Percentiles rank a stretch among this genome's conserved stretches.
phyloP scores from a whole-genome alignment of 2,797 vertebrate species.

The Zenarchopterus dispar region DNA sequence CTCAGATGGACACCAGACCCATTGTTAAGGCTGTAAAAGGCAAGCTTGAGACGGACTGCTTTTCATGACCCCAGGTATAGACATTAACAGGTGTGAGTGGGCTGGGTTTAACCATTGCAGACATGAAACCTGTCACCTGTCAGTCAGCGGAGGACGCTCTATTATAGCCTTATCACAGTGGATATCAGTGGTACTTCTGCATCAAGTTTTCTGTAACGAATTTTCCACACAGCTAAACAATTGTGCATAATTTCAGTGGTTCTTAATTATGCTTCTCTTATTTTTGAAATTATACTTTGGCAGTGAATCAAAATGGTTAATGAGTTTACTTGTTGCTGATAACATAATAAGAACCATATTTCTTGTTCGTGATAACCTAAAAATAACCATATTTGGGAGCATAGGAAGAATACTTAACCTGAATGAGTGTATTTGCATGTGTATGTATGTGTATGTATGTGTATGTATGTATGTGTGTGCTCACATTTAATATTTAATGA shows the following conservation, averaged over 20 bases:
- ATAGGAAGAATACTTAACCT: background rate
- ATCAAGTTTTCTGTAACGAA: too few relatives aligned
- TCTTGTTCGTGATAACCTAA: constrained; percentile 40
- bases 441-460: constrained; percentile 10
- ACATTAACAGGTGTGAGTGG: constrained; percentile 74
- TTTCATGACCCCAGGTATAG: constrained; percentile 66
- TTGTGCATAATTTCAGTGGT: too few relatives aligned
- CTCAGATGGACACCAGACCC: constrained; percentile 63
- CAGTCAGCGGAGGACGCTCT: constrained; percentile 20
- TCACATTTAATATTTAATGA: constrained; percentile 60
- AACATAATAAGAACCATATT: constrained; percentile 48
- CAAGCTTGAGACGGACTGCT: constrained; percentile 41
- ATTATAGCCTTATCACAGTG: too few relatives aligned
- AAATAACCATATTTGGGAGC: constrained; percentile 57
- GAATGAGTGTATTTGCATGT: constrained; percentile 19
- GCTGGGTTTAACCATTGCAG: constrained; percentile 45
- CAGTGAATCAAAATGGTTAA: constrained; percentile 12
- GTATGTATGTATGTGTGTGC: background rate
- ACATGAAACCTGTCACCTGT: constrained; percentile 67
- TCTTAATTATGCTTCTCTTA: background rate
- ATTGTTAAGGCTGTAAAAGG: constrained; percentile 68
- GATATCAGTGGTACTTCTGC: background rate
- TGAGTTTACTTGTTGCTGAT: constrained; percentile 37
- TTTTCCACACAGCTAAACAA: too few relatives aligned
- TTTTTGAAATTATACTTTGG: constrained; percentile 36